Percentiles rank a stretch among this genome's conserved stretches.
These are phyloP conservation scores for Holothuria leucospilota DNA, from an alignment of 53 echinoderm and acorn worm species.

Conservation along the genomic window DNA sequence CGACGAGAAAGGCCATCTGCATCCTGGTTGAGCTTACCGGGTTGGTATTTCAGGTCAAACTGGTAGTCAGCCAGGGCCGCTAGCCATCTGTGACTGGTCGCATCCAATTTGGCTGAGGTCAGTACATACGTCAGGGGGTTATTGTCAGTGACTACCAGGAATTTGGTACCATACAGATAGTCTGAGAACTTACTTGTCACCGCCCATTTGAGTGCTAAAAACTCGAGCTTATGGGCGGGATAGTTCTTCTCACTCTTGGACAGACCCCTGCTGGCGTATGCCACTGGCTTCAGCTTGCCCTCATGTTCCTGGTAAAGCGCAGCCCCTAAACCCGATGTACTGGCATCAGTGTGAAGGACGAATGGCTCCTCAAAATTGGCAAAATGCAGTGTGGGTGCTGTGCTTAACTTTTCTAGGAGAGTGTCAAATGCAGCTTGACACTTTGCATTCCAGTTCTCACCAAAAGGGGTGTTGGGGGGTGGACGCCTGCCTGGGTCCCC, in stretches of 20 bases:
- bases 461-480: constrained; percentile 55
- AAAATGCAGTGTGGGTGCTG: constrained; percentile 67
- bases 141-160: constrained; percentile 59
- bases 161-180: constrained; percentile 61
- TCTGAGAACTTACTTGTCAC: constrained; percentile 67
- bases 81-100: constrained; percentile 69
- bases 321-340: constrained; percentile 59
- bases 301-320: constrained; percentile 70
- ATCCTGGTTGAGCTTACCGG: constrained; percentile 62
- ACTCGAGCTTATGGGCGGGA: constrained; percentile 65
- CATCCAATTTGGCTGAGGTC: constrained; percentile 66
- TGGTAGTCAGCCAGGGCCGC: constrained; percentile 61
- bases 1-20: constrained; percentile 76
- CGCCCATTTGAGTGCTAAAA: constrained; percentile 50
- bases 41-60: constrained; percentile 68
- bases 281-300: constrained; percentile 66
- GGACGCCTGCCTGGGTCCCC: constrained; percentile 43
- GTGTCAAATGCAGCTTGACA: constrained; percentile 75
- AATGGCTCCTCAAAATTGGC: constrained; percentile 69
- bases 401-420: constrained; percentile 56
- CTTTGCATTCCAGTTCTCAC: constrained; percentile 52
- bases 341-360: constrained; percentile 76
- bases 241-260: constrained; percentile 65
- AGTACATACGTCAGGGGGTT: constrained; percentile 71
- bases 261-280: constrained; percentile 71